phyloP scores from a whole-genome alignment of 1,140 invertebrate genomes.

The Lordiphosa stackelbergi region DNA sequence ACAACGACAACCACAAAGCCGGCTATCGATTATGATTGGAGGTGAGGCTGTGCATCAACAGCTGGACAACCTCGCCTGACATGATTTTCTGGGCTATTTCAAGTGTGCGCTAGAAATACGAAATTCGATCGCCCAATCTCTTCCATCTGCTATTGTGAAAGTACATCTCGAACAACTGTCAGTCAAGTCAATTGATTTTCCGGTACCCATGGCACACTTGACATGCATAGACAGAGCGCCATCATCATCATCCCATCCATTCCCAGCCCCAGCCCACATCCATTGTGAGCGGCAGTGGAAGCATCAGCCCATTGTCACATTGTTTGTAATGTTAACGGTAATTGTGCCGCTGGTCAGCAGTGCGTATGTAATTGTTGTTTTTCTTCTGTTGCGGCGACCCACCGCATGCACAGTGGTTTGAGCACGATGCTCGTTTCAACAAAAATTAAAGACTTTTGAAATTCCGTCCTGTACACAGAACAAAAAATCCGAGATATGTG shows the following conservation, averaged over 20 bases:
- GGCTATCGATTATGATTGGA: neutral
- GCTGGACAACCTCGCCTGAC: slow-evolving; percentile 23
- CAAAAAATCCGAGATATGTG: no score
- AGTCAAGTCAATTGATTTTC: slow-evolving; percentile 69
- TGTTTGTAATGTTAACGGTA: slow-evolving; percentile 58
- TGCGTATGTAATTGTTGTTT: slow-evolving; percentile 38
- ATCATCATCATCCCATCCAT: slow-evolving; percentile 16
- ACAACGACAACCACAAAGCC: no score
- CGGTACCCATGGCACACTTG: slow-evolving; percentile 63
- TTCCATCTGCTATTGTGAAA: slow-evolving; percentile 51
- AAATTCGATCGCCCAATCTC: slow-evolving; percentile 44
- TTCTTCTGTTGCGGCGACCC: slow-evolving; percentile 9
- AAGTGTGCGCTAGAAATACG: slow-evolving; percentile 45
- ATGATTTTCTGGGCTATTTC: slow-evolving; percentile 34
- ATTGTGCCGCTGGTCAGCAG: slow-evolving; percentile 62
- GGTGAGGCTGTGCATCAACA: slow-evolving; percentile 37
- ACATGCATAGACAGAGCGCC: slow-evolving; percentile 53
- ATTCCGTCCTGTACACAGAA: no score
- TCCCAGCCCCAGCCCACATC: slow-evolving; percentile 10
- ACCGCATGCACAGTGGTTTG: slow-evolving; percentile 20
- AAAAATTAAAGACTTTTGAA: no score
- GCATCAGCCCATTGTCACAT: slow-evolving; percentile 47
- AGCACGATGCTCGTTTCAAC: no score
- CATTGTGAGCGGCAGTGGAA: slow-evolving; percentile 5
- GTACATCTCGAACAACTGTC: slow-evolving; percentile 56